Base-by-base conservation (phyloP, 2,888 invertebrate species). In the Nemapogon koenigi region DNA sequence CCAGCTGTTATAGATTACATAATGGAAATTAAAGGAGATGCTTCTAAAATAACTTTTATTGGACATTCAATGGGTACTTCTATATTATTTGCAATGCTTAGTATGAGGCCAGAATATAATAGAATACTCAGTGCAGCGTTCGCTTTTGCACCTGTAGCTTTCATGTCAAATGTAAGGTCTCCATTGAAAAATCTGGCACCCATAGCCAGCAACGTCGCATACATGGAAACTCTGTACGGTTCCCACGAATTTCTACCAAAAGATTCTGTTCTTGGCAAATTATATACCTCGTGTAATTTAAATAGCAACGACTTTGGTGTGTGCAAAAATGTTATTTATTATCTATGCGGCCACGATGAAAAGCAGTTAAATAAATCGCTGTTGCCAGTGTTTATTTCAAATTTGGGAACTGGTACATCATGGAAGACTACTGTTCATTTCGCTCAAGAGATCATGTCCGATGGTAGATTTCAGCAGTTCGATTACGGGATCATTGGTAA, bases 31-130 rank as follows among this genome's bases (percentile, higher is more conserved):
- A 76, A 73, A 51, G 65, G 63, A n/a, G 36, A 46, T 3, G 49
- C 46, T 13, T 52, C 64, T 1, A 62, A 66, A 44, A 62, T 79
- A 8, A 81, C 83, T 38, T 96, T 94, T 59, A 80, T 94, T 15
- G 97, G 96, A 0, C 94, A 96, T 63, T 95, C 94, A 0, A 94
- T 96, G 87, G 96, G 95, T 1, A 90, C 90, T 0, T 89, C 91
- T 0, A 84, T 86, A 57, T 84, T 88, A 42, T 88, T 87, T 51
- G 86, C 87, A 0, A 83, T 90, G 70, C 76, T 90, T 43, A 81
- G 87, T 0, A 63, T 82, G 29, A 63, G 82, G 25, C 89, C 88
- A 0, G 83, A 88, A 54, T 86, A 87, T 43, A 87, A 89, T 42
- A 63, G 82, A 1, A 82, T 82, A 43, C 65, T 91, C 14, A 80